Evolutionary conservation across 2,888 invertebrate genomes (phyloP), one percentile per base, ranked within the genome.

Genomic region (Hemithea aestivaria): DNA sequence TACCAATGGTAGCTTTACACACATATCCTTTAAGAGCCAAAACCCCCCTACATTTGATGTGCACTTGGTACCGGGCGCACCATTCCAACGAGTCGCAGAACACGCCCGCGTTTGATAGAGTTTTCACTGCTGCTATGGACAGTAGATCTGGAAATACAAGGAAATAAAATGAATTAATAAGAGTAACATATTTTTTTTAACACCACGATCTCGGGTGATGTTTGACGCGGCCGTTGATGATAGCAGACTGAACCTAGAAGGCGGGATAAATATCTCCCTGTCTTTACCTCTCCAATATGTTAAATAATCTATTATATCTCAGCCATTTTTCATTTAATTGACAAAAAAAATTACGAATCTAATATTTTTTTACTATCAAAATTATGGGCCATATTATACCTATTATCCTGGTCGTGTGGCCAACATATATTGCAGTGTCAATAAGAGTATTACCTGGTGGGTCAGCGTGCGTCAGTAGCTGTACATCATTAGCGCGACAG

Each of bases 401-500:
- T n/a, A n/a, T n/a, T n/a, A n/a, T n/a, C n/a, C n/a, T n/a, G n/a
- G n/a, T n/a, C n/a, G n/a, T n/a, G n/a, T n/a, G n/a, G n/a, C n/a
- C n/a, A n/a, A n/a, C n/a, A n/a, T n/a, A n/a, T n/a, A n/a, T n/a
- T n/a, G n/a, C n/a, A n/a, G n/a, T n/a, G n/a, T n/a, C n/a, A n/a
- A n/a, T n/a, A n/a, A n/a, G n/a, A 1, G 5, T 23, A 40, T 84
- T 80, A 96, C 96, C 94, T 66, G 91, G 91, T 0, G 97, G 96
- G 78, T 99, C 99, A 62, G 95, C 96, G 73, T 99, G 99, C 0
- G 98, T 99, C 11, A 99, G 88, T 23, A 99, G 84, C 69, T 97
- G 97, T 45, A 99, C 93, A 62, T 96, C 95, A 61, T 97, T 92
- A 51, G 94, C 92, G 58, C 94, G 94, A 46, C 98, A 96, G 83